phyloP scores from a whole-genome alignment of 2,888 invertebrate genomes.

The Panopea generosa region DNA sequence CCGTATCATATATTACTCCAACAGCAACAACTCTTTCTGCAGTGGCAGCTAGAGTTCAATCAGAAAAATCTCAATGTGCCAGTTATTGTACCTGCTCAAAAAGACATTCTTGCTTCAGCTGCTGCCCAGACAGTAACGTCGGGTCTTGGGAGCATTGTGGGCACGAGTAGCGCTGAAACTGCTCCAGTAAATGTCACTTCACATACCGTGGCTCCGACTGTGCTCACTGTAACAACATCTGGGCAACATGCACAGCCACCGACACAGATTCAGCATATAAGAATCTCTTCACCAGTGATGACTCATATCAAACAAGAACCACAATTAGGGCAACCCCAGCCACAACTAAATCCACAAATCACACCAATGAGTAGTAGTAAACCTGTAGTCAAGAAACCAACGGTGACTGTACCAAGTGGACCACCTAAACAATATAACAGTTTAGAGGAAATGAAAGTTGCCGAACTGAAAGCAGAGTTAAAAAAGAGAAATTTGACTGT shows the following conservation, averaged over 20 bases:
- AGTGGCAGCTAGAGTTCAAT: conserved; percentile 93
- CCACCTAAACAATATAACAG: conserved; percentile 85
- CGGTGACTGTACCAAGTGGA: conserved; percentile 83
- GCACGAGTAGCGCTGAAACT: conserved; percentile 33
- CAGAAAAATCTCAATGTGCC: conserved; percentile 87
- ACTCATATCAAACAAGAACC: conserved; percentile 55
- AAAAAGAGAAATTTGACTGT: conserved; percentile 97
- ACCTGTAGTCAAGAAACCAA: conserved; percentile 49
- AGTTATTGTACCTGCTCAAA: conserved; percentile 65
- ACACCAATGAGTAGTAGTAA: conserved; percentile 57
- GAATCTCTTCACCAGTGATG: conserved; percentile 49
- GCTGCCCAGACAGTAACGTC: conserved; percentile 23
- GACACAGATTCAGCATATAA: conserved; percentile 56
- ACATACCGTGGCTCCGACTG: conserved; percentile 61
- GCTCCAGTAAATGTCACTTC: conserved; percentile 61
- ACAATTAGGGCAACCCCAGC: conserved; percentile 60
- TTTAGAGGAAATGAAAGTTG: conserved; percentile 98
- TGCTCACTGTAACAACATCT: conserved; percentile 60
- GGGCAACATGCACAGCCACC: conserved; percentile 44
- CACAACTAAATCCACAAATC: conserved; percentile 62
- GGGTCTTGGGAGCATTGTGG: conserved; percentile 15
- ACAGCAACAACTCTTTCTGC: conserved; percentile 96
- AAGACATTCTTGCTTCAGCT: conserved; percentile 44
- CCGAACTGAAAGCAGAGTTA: conserved; percentile 96
- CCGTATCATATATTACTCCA: conserved; percentile 88